Percentiles rank a stretch among this genome's conserved stretches.
These are phyloP conservation scores for Diplolepis rosae DNA, from an alignment of 2,888 invertebrate genomes.

Conservation along the genomic window DNA sequence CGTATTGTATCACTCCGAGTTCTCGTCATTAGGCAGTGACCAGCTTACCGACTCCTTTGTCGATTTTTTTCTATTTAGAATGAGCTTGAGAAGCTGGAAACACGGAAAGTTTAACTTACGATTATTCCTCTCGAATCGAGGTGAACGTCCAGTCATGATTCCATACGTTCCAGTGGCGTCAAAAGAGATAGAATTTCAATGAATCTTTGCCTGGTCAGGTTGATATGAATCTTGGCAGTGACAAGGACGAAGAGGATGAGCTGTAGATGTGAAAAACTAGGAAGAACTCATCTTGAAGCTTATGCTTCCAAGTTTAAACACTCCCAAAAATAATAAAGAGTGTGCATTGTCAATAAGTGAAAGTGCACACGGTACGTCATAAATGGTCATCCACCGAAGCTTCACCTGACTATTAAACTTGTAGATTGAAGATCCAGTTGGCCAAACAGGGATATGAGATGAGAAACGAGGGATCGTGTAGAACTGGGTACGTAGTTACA, in stretches of 20 bases:
- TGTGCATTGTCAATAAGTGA: neutral
- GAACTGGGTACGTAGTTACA: conserved; percentile 57
- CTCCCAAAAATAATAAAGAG: too few relatives aligned
- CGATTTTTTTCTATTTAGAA: neutral
- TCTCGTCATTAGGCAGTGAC: conserved; percentile 53
- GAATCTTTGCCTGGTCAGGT: neutral
- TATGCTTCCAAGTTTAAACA: neutral
- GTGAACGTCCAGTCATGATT: conserved; percentile 17
- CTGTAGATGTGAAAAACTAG: neutral
- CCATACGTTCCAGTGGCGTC: conserved; percentile 11
- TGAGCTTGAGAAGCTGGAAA: conserved; percentile 12
- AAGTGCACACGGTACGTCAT: neutral
- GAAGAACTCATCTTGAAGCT: neutral
- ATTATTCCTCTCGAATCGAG: conserved; percentile 23
- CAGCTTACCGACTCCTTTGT: conserved; percentile 48
- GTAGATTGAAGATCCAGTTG: neutral
- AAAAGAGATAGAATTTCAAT: neutral
- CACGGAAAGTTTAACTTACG: conserved; percentile 29
- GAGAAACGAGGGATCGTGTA: conserved; percentile 23
- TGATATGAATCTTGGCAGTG: conserved; percentile 26
- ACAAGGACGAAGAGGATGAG: conserved; percentile 27
- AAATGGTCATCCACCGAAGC: neutral
- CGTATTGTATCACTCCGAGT: conserved; percentile 46
- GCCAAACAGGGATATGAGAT: conserved; percentile 8
- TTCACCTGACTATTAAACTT: neutral